These are phyloP conservation scores for Zelleria hepariella DNA, from an alignment of 2,888 invertebrate species.

Conservation along the genomic window DNA sequence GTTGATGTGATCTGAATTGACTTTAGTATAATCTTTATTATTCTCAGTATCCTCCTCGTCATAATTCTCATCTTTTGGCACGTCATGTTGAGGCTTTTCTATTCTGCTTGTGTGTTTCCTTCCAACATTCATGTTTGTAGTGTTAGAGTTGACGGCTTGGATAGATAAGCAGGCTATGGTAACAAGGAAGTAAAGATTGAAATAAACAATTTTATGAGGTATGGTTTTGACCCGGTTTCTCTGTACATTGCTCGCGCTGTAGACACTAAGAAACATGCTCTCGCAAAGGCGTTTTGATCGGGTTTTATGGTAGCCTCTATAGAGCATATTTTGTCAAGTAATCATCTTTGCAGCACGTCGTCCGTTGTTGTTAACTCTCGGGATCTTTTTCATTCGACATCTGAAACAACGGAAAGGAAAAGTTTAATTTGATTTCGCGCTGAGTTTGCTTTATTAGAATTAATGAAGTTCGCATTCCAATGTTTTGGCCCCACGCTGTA, in stretches of 20 bases:
- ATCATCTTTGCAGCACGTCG: conserved; percentile 36
- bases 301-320: conserved; percentile 34
- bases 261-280: conserved; percentile 33
- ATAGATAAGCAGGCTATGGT: conserved; percentile 39
- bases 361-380: conserved; percentile 24
- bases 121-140: conserved; percentile 55
- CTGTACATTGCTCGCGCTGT: conserved; percentile 19
- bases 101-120: conserved; percentile 19
- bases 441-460: neutral
- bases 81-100: conserved; percentile 33
- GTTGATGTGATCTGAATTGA: conserved; percentile 55
- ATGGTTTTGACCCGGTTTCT: conserved; percentile 23
- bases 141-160: conserved; percentile 52
- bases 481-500: neutral
- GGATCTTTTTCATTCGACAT: conserved; percentile 25
- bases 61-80: conserved; percentile 23
- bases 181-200: conserved; percentile 46
- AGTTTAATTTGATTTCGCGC: conserved; percentile 10
- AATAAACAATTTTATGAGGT: conserved; percentile 24
- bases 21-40: conserved; percentile 38
- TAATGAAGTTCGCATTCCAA: neutral
- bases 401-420: conserved; percentile 40
- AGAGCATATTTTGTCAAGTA: conserved; percentile 61
- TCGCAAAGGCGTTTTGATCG: conserved; percentile 32
- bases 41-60: conserved; percentile 25